Base-by-base conservation (phyloP, 2,113 vertebrate genomes). In the Mirounga angustirostris region DNA sequence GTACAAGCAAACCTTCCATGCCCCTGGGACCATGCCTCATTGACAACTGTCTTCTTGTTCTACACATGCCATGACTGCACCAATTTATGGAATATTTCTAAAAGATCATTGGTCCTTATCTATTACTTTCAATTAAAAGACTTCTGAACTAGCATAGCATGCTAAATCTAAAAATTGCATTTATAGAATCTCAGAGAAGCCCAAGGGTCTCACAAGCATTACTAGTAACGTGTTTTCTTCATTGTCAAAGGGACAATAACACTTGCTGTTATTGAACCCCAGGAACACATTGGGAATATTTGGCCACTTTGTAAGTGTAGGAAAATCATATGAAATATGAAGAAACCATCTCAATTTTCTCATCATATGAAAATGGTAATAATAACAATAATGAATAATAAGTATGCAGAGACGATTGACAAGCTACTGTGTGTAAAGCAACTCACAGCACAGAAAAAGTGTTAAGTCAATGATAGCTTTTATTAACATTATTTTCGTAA, bases 61-160 rank as follows among this genome's bases (percentile, higher is more conserved):
- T 84, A 12, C n/a, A 36, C 5, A 19, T 14, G 80, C 24, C 19
- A 33, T 76, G 54, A 3, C 18, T 58, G 5, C 1, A 15, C 4
- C 18, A 28, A 13, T 69, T 61, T 61, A 36, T 65, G 18, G 5
- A 46, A 5, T 80, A n/a, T 46, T 86, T 92, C 52, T 89, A 83
- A 94, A 94, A n/a, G 24, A 15, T 36, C 3, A 21, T 86, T 79
- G 26, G 9, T 61, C 58, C 24, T 94, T 91, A 40, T 21, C 76
- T 79, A 40, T 90, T 87, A 59, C 50, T 94, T 76, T 67, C 54
- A 54, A 36, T 92, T 26, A 54, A 96, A 91, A 65, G 33, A 61
- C 4, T 54, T 96, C 71, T 84, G 46, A 54, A 28, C 73, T 86
- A 74, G 12, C 12, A 22, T 50, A 79, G 16, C n/a, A 7, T 81